These are phyloP conservation scores for Caerostris darwini DNA, from an alignment of 1,140 invertebrate genomes.

Conservation along the genomic window DNA sequence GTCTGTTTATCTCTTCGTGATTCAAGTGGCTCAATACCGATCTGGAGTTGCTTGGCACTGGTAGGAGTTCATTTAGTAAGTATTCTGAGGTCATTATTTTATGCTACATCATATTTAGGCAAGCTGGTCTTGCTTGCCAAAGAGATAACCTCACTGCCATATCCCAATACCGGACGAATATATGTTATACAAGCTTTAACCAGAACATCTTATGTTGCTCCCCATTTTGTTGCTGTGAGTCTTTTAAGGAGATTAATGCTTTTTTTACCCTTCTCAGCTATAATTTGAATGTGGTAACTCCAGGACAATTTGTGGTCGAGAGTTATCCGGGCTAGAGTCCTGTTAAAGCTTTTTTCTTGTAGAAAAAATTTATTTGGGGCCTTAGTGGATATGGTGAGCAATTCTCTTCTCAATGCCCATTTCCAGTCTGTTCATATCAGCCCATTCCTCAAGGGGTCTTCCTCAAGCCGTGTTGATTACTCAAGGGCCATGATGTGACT, in stretches of 20 bases:
- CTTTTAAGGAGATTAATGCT: slow-evolving; percentile 2
- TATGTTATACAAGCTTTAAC: neutral
- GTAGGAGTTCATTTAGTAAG: neutral
- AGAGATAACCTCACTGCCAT: neutral
- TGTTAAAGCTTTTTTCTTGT: neutral
- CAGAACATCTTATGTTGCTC: slow-evolving; percentile 12
- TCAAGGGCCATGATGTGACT: neutral
- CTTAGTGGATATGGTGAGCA: neutral
- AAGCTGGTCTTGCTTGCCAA: neutral
- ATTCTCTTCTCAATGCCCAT: too few relatives aligned
- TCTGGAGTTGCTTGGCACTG: neutral
- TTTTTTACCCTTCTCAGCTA: neutral
- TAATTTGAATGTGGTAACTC: neutral
- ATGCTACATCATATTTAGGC: slow-evolving; percentile 4
- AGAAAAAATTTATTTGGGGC: neutral
- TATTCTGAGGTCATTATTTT: neutral
- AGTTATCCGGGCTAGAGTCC: neutral
- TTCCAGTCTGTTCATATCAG: too few relatives aligned
- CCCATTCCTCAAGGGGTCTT: neutral
- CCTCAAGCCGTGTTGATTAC: neutral
- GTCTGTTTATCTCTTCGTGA: neutral
- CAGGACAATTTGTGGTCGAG: slow-evolving; percentile 12
- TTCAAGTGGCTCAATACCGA: neutral
- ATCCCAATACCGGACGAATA: neutral
- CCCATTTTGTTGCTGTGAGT: slow-evolving; percentile 32